A percentile compares a stretch with the other conserved stretches of the same genome.
These are phyloP conservation scores for Plodia interpunctella DNA, from an alignment of 1,140 invertebrate genomes.

Conservation along the genomic window DNA sequence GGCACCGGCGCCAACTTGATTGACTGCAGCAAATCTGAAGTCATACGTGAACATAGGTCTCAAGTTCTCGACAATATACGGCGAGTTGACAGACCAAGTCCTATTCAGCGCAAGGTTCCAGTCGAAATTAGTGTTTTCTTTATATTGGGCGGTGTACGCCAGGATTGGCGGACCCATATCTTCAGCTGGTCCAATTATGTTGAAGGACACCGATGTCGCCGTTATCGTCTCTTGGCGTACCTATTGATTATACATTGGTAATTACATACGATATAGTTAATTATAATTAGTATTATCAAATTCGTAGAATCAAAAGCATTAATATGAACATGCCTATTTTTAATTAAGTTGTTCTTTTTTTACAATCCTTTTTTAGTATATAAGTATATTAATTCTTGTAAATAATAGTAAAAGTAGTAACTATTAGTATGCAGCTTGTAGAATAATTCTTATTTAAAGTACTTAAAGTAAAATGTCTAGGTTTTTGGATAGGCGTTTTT, in stretches of 20 bases:
- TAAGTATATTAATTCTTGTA: no score
- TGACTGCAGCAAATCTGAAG: slow-evolving; percentile 90
- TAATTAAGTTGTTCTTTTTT: no score
- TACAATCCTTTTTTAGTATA: no score
- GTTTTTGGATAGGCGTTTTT: no score
- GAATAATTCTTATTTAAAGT: no score
- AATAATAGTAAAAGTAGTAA: no score
- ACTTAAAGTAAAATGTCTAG: no score
- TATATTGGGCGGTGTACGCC: slow-evolving; percentile 86
- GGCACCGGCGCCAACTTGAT: slow-evolving; percentile 88
- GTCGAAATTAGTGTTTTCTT: slow-evolving; percentile 79
- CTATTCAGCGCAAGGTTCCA: slow-evolving; percentile 84
- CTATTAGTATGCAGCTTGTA: no score
- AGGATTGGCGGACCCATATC: slow-evolving; percentile 85
- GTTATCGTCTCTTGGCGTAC: slow-evolving; percentile 82
- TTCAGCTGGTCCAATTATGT: slow-evolving; percentile 83
- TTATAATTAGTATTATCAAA: no score
- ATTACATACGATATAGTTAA: no score
- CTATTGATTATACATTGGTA: slow-evolving; percentile 62
- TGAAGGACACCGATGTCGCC: slow-evolving; percentile 90
- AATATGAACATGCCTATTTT: no score
- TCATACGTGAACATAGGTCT: slow-evolving; percentile 87
- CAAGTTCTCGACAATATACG: slow-evolving; percentile 89
- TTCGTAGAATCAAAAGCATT: no score
- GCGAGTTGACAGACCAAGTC: slow-evolving; percentile 85